Evolutionary conservation across 2,113 vertebrate genomes (phyloP), one percentile per base, ranked within the genome.

Genomic region (Pteropus alecto): DNA sequence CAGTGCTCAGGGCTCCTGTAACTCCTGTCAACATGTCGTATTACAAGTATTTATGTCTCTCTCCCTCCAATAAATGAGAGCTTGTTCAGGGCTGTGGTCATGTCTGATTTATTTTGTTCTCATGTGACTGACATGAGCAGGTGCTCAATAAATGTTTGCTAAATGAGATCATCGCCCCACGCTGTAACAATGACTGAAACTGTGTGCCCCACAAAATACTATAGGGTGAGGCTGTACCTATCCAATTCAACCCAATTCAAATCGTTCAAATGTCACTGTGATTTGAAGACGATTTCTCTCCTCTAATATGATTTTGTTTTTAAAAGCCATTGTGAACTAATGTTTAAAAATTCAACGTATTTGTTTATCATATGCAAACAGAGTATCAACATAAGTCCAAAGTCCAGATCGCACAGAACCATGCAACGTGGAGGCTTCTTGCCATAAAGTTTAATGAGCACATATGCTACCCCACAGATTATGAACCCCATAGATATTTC

Each of bases 141-240:
- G 84, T 56, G 41, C 26, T 95, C 68, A 14, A 78, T 46, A 95
- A 90, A 87, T 87, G 79, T 90, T 83, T 81, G 18, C 74, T 67
- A 54, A 87, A 30, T 74, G 61, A 95, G 73, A n/a, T 89, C 73
- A 43, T 22, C 61, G 26, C 56, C 74, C 74, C 51, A 56, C 4
- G 26, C 54, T 26, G 48, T 41, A 48, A 63, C 33, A 54, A 76
- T 65, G 26, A 76, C 63, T 60, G 22, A 89, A 94, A 63, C 33
- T 21, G 16, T 41, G 41, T 56, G 21, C 18, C 41, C 74, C 13
- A 2, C 6, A 38, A 38, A 24, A 48, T 67, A 38, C 33, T 4
- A 24, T 13, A 28, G 33, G 14, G 51, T 19, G 35, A 89, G 51
- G 82, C 41, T 8, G 28, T 6, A 56, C 41, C n/a, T 60, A 18